A percentile compares a stretch with the other conserved stretches of the same genome.
phyloP scores from a whole-genome alignment of 2,888 invertebrate genomes.

The Synanthedon myopaeformis region DNA sequence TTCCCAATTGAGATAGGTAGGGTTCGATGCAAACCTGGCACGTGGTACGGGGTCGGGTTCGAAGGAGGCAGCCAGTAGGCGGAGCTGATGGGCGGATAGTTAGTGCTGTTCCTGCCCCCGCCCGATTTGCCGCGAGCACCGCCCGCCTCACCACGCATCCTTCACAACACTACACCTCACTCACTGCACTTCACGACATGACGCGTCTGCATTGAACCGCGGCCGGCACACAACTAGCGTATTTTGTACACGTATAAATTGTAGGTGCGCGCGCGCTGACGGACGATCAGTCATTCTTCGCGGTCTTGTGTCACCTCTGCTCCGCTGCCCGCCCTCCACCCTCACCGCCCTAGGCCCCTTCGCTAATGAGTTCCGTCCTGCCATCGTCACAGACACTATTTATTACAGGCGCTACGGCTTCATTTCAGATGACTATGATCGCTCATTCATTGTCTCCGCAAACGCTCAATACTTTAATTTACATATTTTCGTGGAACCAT shows the following conservation, averaged over 20 bases:
- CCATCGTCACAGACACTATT: conserved; percentile 17
- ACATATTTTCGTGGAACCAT: neutral
- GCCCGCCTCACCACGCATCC: conserved; percentile 65
- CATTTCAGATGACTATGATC: no score
- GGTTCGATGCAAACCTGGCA: conserved; percentile 76
- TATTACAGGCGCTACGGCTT: no score
- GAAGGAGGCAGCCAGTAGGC: conserved; percentile 88
- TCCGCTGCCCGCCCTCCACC: conserved; percentile 1
- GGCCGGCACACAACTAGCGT: conserved; percentile 48
- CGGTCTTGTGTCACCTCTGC: conserved; percentile 43
- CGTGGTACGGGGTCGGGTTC: conserved; percentile 83
- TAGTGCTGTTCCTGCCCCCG: conserved; percentile 36
- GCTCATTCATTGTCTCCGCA: no score
- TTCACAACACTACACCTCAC: conserved; percentile 45
- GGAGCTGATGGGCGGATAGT: conserved; percentile 85
- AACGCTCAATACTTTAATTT: no score
- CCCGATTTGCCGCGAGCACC: conserved; percentile 51
- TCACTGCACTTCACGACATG: conserved; percentile 46
- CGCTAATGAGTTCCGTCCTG: conserved; percentile 59
- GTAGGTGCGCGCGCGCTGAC: conserved; percentile 59
- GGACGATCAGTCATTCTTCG: conserved; percentile 60
- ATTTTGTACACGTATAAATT: conserved; percentile 12
- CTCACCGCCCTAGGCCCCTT: conserved; percentile 14
- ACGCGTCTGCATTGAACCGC: conserved; percentile 60
- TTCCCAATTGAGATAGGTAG: no score